Conservation (phyloP, 2,888 invertebrate genomes). For the Theretra japonica region DNA sequence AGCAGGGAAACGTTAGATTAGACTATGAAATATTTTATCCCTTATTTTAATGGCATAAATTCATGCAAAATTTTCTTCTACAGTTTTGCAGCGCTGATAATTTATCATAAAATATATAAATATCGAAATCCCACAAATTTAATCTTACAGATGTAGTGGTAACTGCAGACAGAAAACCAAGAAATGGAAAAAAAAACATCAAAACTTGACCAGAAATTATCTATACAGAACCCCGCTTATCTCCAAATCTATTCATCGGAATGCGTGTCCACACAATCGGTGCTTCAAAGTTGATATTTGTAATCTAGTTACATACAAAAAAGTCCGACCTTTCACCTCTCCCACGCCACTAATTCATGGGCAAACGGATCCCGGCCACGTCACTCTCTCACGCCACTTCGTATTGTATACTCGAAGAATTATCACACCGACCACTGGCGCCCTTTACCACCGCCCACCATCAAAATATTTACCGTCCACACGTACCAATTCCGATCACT, state of each 20-base stretch:
- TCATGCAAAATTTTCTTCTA: no score
- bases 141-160: no score
- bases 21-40: no score
- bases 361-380: constrained; percentile 59
- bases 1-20: no score
- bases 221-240: not conserved
- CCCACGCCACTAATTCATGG: constrained; percentile 77
- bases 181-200: not conserved
- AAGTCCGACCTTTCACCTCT: constrained; percentile 77
- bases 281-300: constrained; percentile 50
- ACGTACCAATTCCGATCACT: constrained; percentile 59
- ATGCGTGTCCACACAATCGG: constrained; percentile 40
- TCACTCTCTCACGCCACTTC: constrained; percentile 79
- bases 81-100: no score
- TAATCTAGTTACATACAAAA: constrained; percentile 48
- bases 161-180: no score
- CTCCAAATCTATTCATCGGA: constrained; percentile 27
- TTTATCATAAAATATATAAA: no score
- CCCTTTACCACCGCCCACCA: constrained; percentile 67
- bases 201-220: not conserved
- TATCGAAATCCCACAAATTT: no score
- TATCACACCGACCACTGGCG: constrained; percentile 74
- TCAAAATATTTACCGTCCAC: constrained; percentile 55
- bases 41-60: no score
- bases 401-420: constrained; percentile 78